Evolutionary conservation across 1,140 invertebrate genomes (phyloP).

Genomic region (Bombus huntii): DNA sequence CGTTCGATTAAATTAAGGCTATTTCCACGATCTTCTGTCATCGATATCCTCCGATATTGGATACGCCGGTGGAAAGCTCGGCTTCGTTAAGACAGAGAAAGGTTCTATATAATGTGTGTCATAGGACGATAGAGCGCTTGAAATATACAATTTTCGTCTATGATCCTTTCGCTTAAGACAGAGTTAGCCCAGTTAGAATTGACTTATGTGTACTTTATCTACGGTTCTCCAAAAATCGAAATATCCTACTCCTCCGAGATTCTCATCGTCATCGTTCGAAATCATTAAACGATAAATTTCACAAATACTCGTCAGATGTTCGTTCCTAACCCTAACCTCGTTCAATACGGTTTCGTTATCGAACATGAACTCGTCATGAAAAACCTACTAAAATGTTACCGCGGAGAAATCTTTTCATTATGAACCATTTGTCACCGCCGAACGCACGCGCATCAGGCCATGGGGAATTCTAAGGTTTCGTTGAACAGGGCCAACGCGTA

Average conservation of each 20-base stretch:
- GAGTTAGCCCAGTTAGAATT: too few species aligned
- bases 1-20: slow-evolving; percentile 30
- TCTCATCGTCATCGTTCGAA: neutral
- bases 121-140: too few species aligned
- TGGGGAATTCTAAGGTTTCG: neutral
- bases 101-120: too few species aligned
- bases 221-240: too few species aligned
- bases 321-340: neutral
- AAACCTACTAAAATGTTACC: neutral
- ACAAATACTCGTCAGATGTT: neutral
- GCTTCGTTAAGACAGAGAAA: too few species aligned
- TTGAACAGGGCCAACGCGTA: neutral
- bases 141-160: too few species aligned
- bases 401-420: slow-evolving; percentile 12
- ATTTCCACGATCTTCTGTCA: neutral
- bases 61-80: neutral
- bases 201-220: too few species aligned
- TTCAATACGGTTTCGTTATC: neutral
- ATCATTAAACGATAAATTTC: neutral
- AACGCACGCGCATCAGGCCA: neutral
- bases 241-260: too few species aligned
- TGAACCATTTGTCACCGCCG: neutral
- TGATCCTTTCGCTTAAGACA: too few species aligned
- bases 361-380: neutral
- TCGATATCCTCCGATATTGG: neutral